A percentile compares a stretch with the other conserved stretches of the same genome.
These are phyloP conservation scores for Acanthornis magna DNA, from an alignment of 2,797 vertebrate species.

Conservation along the genomic window DNA sequence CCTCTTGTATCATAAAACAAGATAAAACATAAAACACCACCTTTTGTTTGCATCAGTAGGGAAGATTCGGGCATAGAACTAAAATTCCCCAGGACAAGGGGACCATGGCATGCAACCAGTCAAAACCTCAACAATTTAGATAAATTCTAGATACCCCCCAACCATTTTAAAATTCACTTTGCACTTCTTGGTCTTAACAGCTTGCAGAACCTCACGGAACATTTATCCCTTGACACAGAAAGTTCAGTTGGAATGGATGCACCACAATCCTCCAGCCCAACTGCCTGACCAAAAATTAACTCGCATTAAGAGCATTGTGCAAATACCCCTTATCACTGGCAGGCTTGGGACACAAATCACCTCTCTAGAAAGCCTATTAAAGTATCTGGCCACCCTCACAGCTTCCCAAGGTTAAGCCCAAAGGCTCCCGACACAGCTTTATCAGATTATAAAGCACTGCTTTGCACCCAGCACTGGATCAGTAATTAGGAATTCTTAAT, in stretches of 20 bases:
- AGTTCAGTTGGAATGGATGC: neutral
- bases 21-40: too few relatives aligned
- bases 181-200: neutral
- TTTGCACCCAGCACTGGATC: neutral
- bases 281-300: neutral
- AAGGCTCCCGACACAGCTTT: neutral
- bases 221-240: neutral
- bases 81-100: neutral
- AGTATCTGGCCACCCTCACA: neutral
- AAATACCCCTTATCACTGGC: neutral
- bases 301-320: neutral
- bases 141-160: neutral
- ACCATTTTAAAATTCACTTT: neutral
- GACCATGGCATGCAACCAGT: neutral
- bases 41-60: neutral
- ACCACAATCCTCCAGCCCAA: fast-evolving
- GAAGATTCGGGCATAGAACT: neutral
- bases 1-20: neutral
- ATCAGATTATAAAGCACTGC: neutral
- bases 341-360: neutral
- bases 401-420: neutral
- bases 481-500: neutral
- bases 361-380: neutral
- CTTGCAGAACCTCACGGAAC: neutral
- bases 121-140: neutral